Percentiles rank a stretch among this genome's conserved stretches.
phyloP scores from a whole-genome alignment of 2,113 vertebrate species.

The Pristiophorus japonicus region DNA sequence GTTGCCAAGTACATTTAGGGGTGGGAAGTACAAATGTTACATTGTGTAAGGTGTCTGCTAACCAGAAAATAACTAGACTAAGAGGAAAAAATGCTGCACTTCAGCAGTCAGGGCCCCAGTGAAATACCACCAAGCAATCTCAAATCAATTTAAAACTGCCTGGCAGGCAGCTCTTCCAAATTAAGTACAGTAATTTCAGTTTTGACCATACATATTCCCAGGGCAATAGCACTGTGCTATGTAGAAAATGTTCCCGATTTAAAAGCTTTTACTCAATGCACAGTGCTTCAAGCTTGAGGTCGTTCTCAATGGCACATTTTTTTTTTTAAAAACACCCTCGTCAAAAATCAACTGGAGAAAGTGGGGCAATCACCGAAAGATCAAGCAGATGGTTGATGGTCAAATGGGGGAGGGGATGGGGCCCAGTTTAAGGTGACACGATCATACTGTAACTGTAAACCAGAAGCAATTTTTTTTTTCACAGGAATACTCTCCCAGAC shows the following conservation, averaged over 20 bases:
- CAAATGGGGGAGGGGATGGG: not conserved
- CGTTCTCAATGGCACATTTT: not conserved
- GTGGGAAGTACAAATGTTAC: not conserved
- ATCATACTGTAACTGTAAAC: not conserved
- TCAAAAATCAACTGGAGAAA: not conserved
- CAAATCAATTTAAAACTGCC: not conserved
- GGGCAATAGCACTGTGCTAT: not conserved
- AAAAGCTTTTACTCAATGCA: not conserved
- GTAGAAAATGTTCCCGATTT: not conserved
- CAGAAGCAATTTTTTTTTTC: not conserved
- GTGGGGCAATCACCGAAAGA: not conserved
- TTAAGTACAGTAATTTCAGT: conserved; percentile 3
- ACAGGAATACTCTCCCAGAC: not conserved
- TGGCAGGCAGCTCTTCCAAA: not conserved
- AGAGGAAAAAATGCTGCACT: not conserved
- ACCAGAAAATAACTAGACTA: not conserved
- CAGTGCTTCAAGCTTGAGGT: not conserved
- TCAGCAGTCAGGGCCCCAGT: not conserved
- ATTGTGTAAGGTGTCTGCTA: not conserved
- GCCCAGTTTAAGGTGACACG: not conserved
- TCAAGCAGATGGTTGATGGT: not conserved
- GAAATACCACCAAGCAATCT: conserved; percentile 28
- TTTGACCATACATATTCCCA: not conserved
- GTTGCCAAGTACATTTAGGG: not conserved
- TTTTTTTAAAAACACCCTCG: not conserved